Percentiles rank a stretch among this genome's conserved stretches.
Evolutionary conservation across 2,888 invertebrate genomes (phyloP).

Genomic region (Laspeyria flexula): DNA sequence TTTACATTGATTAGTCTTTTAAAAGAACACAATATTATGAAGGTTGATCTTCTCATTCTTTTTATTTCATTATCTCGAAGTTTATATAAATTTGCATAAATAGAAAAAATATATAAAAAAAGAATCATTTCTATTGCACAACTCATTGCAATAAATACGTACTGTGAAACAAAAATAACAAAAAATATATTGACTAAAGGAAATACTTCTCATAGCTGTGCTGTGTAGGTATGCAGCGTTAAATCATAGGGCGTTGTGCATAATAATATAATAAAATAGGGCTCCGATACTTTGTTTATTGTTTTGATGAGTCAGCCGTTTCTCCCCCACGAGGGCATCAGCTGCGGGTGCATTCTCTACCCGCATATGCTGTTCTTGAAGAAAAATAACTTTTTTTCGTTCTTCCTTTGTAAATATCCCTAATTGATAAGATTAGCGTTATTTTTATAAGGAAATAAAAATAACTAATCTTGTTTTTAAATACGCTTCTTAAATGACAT

Average conservation of each 20-base stretch:
- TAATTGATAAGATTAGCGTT: constrained; percentile 3
- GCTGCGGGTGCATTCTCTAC: constrained; percentile 49
- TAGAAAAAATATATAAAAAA: too few species aligned
- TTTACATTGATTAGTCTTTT: too few species aligned
- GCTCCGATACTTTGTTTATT: constrained; percentile 86
- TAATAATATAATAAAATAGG: constrained; percentile 84
- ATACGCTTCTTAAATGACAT: too few species aligned
- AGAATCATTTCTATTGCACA: too few species aligned
- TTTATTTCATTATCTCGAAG: too few species aligned
- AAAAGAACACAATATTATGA: too few species aligned
- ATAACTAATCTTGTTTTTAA: background rate
- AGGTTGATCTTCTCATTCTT: too few species aligned
- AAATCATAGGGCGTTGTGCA: constrained; percentile 83
- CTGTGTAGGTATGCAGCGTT: constrained; percentile 70
- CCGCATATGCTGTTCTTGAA: constrained; percentile 73
- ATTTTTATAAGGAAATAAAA: background rate
- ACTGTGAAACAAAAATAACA: too few species aligned
- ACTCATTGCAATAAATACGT: too few species aligned
- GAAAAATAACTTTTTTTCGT: constrained; percentile 53
- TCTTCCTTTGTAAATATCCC: constrained; percentile 4
- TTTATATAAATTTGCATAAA: too few species aligned
- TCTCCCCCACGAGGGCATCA: constrained; percentile 64
- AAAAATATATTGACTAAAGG: too few species aligned
- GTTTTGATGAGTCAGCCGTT: constrained; percentile 85
- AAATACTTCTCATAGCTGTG: too few species aligned